Evolutionary conservation across 2,888 invertebrate genomes (phyloP), one percentile per base, ranked within the genome.

Genomic region (Asteroscopus sphinx): DNA sequence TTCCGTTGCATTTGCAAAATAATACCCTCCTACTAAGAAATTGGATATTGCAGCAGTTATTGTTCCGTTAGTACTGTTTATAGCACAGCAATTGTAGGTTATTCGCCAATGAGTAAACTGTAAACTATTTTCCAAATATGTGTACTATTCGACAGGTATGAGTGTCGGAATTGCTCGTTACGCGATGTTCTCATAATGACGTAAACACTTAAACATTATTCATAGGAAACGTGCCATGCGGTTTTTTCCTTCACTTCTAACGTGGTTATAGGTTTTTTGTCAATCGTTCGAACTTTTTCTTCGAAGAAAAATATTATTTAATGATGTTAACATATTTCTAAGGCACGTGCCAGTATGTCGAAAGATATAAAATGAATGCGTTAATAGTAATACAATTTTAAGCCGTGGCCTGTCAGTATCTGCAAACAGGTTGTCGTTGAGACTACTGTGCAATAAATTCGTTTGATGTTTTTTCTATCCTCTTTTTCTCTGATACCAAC

Each of bases 101-200:
- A 63, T 69, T 37, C 35, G 39, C 46, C 32, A 47, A 49, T 59
- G 64, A 72, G 48, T 47, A 56, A 68, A 36, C 46, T 44, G 36
- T 36, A 37, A 58, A 55, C 53, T 65, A 63, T 71, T 66, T 65
- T 44, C 33, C 12, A 45, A 45, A 32, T 55, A 64, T 57, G 58
- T 70, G 16, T 47, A 53, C 12, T 45, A 33, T 47, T 36, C 33
- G 40, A 47, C 39, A 60, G 55, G 51, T 63, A 63, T 46, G 35
- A 36, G 15, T 57, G 58, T 68, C 7, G 52, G 65, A 58, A 48
- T 57, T 65, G 37, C 36, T 72, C n/a, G 53, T 71, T 68, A 61
- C 62, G 69, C 55, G 67, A 67, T 63, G 25, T 41, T 59, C 45
- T 63, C n/a, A 47, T 48, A 65, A 72, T 75, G 75, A 70, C 70